Evolutionary conservation across 2,888 invertebrate genomes (phyloP), one percentile per base, ranked within the genome.

Genomic region (Notodonta ziczac): DNA sequence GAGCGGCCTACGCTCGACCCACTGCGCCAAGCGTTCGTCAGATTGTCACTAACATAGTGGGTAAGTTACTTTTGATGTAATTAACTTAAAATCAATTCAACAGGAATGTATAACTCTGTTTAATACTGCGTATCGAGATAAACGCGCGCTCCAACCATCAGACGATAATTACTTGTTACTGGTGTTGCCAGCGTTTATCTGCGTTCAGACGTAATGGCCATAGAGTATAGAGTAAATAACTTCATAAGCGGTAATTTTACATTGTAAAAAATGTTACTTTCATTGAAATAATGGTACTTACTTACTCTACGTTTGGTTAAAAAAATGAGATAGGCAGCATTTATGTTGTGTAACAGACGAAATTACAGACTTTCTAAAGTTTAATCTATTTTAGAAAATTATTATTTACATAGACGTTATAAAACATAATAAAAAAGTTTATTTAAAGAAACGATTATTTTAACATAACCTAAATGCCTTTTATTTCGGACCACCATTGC

Each of bases 121-220:
- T n/a, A n/a, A n/a, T n/a, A n/a, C n/a, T n/a, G n/a, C n/a, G n/a
- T 24, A 24, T 24, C 24, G 24, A 24, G 24, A 24, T 24, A 24
- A 24, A 24, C 24, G 24, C 24, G 24, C 24, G 24, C 24, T 24
- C 24, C 24, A 24, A 24, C 24, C 24, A 24, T 24, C 24, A 58
- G 56, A 58, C 56, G 54, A 61, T 62, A 60, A 65, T 60, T 57
- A 35, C 24, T 24, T 2, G 24, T 57, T 40, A 3, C 12, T 12
- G 62, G 59, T 70, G 72, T 60, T 69, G 42, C 56, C 61, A 62
- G 14, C 46, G 56, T 72, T 70, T 68, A 68, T 61, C 60, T 55
- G 65, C 69, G 62, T 59, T 57, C 56, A 64, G 50, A 35, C 44
- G 24, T 65, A 65, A 73, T 66, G 60, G 51, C 44, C 12, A 14